Conservation (phyloP, 2,113 vertebrate species). For the Pipa parva region DNA sequence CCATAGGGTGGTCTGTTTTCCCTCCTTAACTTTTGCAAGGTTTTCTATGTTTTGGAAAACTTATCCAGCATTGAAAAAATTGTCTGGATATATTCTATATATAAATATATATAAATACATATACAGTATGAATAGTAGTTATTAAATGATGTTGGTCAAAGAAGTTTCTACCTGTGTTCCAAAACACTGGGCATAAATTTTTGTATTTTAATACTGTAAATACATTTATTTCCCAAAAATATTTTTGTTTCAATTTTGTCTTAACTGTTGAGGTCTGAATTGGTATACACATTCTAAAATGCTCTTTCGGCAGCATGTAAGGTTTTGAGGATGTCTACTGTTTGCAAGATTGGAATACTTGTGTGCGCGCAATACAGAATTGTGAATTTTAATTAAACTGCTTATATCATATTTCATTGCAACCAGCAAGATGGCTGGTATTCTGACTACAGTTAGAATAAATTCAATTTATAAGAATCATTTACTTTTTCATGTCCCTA, state of each 20-base stretch:
- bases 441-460: too few species aligned
- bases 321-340: too few species aligned
- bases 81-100: slow-evolving; percentile 14
- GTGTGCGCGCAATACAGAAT: too few species aligned
- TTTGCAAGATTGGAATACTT: too few species aligned
- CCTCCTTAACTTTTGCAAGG: not conserved
- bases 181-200: slow-evolving; percentile 35
- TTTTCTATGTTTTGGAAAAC: slow-evolving; percentile 2
- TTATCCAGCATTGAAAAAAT: not conserved
- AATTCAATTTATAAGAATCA: too few species aligned
- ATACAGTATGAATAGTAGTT: slow-evolving; percentile 2
- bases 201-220: slow-evolving; percentile 45
- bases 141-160: slow-evolving; percentile 29
- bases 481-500: too few species aligned
- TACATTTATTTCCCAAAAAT: slow-evolving; percentile 44
- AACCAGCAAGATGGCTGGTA: too few species aligned
- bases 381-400: too few species aligned
- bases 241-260: slow-evolving; percentile 7
- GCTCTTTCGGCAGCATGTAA: too few species aligned
- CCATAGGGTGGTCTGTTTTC: not conserved
- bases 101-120: not conserved
- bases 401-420: too few species aligned
- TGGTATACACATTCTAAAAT: too few species aligned
- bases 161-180: slow-evolving; percentile 39
- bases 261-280: too few species aligned